phyloP scores from a whole-genome alignment of 2,113 vertebrate genomes.

The Chloropsis hardwickii region DNA sequence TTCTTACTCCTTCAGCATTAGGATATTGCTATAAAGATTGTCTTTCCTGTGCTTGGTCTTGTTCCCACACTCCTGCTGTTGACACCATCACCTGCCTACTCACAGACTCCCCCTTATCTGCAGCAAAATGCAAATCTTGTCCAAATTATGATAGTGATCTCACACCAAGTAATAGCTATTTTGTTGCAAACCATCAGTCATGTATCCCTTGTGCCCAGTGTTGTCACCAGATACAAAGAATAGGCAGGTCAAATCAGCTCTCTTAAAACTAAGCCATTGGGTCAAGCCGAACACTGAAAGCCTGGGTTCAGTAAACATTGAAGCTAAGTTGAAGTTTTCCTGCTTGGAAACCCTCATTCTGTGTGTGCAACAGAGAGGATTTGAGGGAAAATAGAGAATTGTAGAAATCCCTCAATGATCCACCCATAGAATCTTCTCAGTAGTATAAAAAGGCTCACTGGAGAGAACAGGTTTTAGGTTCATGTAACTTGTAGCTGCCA shows the following conservation, averaged over 20 bases:
- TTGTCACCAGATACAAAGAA: background rate
- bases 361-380: background rate
- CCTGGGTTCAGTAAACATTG: background rate
- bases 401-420: background rate
- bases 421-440: background rate
- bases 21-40: background rate
- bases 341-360: background rate
- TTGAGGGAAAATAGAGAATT: background rate
- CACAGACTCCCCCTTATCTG: conserved; percentile 22
- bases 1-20: background rate
- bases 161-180: conserved; percentile 29
- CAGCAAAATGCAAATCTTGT: conserved; percentile 49
- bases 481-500: background rate
- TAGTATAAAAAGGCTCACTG: background rate
- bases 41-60: background rate
- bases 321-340: background rate
- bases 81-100: background rate
- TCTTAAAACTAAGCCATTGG: background rate
- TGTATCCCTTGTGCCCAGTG: background rate
- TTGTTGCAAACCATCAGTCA: conserved; percentile 42
- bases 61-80: background rate
- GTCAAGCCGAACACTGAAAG: background rate
- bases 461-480: background rate
- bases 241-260: background rate
- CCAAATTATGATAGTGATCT: conserved; percentile 31